These are phyloP conservation scores for Desmodus rotundus DNA, from an alignment of 2,113 vertebrate species.

Conservation along the genomic window DNA sequence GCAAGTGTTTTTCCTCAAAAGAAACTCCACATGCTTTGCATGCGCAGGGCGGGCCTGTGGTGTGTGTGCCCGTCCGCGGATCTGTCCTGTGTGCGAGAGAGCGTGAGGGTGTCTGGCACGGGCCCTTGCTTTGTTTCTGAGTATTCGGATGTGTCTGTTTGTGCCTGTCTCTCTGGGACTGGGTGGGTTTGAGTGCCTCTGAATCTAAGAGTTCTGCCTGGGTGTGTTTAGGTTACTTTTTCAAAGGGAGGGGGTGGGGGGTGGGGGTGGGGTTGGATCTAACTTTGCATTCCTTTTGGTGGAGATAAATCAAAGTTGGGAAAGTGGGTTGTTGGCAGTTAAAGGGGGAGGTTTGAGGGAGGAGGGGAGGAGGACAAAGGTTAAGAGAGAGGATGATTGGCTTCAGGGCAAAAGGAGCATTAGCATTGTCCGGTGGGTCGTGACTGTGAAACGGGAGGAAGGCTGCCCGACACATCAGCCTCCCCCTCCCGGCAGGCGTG, in stretches of 20 bases:
- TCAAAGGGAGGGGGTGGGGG: not conserved
- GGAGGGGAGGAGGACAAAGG: not conserved
- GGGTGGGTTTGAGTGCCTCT: not conserved
- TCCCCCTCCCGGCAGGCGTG: accelerated
- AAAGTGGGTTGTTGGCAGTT: slow-evolving; percentile 32
- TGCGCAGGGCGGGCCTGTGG: not conserved
- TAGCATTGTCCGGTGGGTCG: not conserved
- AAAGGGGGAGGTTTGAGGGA: not conserved
- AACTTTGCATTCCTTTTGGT: not conserved
- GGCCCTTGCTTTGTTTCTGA: not conserved
- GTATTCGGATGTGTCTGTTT: not conserved
- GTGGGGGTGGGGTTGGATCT: not conserved
- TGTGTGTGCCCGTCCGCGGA: not conserved
- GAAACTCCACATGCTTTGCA: slow-evolving; percentile 10
- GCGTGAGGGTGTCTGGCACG: not conserved
- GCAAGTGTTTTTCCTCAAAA: slow-evolving; percentile 57
- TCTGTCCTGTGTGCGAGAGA: not conserved
- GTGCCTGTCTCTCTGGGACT: not conserved
- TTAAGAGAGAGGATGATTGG: slow-evolving; percentile 4
- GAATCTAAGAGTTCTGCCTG: not conserved
- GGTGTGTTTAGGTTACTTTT: not conserved
- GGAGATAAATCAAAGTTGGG: slow-evolving; percentile 37
- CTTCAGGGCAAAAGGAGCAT: not conserved
- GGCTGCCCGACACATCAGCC: accelerated
- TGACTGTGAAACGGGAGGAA: not conserved